phyloP scores from a whole-genome alignment of 2,113 vertebrate genomes.

The Kobus ellipsiprymnus region DNA sequence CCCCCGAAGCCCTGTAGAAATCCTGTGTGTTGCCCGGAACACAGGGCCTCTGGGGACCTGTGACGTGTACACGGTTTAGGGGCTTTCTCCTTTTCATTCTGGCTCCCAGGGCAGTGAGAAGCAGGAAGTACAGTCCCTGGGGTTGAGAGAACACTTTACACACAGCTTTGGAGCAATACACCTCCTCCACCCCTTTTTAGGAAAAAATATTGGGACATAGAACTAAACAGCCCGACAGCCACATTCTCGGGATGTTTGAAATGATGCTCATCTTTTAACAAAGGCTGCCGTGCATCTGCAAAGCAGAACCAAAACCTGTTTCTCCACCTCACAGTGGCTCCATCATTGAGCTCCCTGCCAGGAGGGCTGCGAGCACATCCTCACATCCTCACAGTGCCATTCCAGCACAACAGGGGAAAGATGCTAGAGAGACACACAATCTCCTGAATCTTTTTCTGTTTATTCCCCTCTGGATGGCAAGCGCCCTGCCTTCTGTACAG shows the following conservation, averaged over 20 bases:
- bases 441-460: not conserved
- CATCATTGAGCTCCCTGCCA: not conserved
- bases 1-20: not conserved
- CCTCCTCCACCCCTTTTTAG: constrained; percentile 38
- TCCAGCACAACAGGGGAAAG: not conserved
- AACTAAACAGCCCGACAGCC: not conserved
- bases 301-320: not conserved
- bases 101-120: not conserved
- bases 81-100: not conserved
- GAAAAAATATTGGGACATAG: constrained; percentile 3
- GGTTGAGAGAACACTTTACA: constrained; percentile 6
- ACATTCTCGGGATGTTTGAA: constrained; percentile 45
- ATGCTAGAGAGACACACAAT: not conserved
- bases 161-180: not conserved
- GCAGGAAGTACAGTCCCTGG: not conserved
- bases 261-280: constrained; percentile 36
- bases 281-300: not conserved
- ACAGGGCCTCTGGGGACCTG: not conserved
- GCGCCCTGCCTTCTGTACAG: not conserved
- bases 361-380: not conserved
- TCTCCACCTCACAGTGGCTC: accelerated
- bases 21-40: not conserved
- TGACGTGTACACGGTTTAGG: not conserved
- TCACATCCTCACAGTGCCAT: not conserved
- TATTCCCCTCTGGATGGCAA: not conserved